Base-by-base conservation (phyloP, 2,888 invertebrate genomes). In the Pristionchus entomophagus region DNA sequence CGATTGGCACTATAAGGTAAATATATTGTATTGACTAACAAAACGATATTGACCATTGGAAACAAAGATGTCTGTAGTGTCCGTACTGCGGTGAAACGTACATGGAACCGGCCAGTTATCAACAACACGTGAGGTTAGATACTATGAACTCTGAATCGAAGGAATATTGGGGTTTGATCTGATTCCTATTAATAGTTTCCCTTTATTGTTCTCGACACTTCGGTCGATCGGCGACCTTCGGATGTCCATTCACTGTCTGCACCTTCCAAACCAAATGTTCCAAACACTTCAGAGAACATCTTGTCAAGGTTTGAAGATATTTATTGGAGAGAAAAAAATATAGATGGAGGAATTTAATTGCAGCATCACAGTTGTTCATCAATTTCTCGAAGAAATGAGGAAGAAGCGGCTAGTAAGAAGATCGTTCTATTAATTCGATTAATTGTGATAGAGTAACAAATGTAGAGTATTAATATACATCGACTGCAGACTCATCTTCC, bases 41-140 rank as follows among this genome's bases (percentile, higher is more conserved):
- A 69, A 5, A 19, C 38, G 19, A 8, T 6, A 69, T 19, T 41
- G 38, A 22, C 2, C 69, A 49, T 6, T 45, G 8, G 19, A 49
- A 26, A 51, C 41, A 56, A 38, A 4, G 2, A 22, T 38, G 38
- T 69, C 32, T 69, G 19, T 29, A 69, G 32, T 93, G 93, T 84
- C 92, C 93, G 14, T 92, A 93, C 87, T 93, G 93, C 82, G 85
- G 84, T 0, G 91, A 92, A 32, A 87, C 87, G 17, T 89, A 88
- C 83, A 92, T 93, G 92, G 93, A 93, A 84, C 93, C 93, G 12
- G 93, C 93, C 17, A 91, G 92, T 73, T 93, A 93, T 86, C 92
- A 92, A 85, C 91, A 91, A 38, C 93, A 93, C 86, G 91, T 93
- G 56, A 87, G 89, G 93, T 93, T 85, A 86, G 91, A 86, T 45